phyloP scores from a whole-genome alignment of 92 coral and sea anemone genomes.

The Epizoanthus stellaris region DNA sequence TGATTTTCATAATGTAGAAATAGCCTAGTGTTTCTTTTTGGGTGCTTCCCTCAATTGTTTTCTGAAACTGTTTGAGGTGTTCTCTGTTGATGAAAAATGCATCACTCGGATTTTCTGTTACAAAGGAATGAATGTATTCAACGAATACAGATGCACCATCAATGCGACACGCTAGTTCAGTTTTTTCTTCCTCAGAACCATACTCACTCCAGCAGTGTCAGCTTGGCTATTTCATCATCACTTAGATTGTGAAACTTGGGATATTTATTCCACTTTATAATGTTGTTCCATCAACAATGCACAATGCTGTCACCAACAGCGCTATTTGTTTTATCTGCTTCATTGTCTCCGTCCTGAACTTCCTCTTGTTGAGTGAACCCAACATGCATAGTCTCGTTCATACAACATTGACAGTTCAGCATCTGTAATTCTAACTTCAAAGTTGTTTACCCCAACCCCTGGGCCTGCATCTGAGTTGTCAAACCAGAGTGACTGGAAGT shows the following conservation, averaged over 20 bases:
- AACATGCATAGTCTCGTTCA: no score
- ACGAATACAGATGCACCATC: constrained; percentile 33
- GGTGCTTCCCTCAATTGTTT: neutral
- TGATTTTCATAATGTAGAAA: neutral
- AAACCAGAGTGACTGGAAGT: no score
- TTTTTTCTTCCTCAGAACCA: constrained; percentile 22
- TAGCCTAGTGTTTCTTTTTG: neutral
- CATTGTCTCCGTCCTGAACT: neutral
- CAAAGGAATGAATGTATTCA: constrained; percentile 47
- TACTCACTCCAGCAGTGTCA: no score
- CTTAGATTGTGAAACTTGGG: constrained; percentile 19
- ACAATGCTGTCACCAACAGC: constrained; percentile 19
- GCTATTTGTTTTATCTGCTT: constrained; percentile 6
- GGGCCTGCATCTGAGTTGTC: no score
- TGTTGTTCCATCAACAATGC: constrained; percentile 7
- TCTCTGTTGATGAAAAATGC: constrained; percentile 45
- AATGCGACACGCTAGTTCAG: constrained; percentile 34
- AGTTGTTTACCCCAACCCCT: no score
- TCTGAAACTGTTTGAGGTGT: constrained; percentile 1
- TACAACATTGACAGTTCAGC: no score
- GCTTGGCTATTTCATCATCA: constrained; percentile 27
- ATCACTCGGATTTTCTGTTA: constrained; percentile 18
- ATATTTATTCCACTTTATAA: neutral
- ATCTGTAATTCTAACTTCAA: no score
- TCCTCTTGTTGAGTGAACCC: no score